phyloP scores from a whole-genome alignment of 2,113 vertebrate genomes.

The Crocuta crocuta region DNA sequence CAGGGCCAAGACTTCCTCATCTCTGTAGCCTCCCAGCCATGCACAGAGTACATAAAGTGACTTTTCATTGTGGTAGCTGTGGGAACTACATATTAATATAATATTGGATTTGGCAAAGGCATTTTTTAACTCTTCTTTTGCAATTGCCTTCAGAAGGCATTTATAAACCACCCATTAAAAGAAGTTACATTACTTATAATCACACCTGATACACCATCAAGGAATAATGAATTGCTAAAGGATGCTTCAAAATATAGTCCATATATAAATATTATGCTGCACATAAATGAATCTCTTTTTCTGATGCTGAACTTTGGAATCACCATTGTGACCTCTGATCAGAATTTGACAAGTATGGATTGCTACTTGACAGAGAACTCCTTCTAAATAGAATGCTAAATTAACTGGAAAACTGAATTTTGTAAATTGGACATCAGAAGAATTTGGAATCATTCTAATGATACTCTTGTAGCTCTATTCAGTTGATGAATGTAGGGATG shows the following conservation, averaged over 20 bases:
- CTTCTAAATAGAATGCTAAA: slow-evolving; percentile 38
- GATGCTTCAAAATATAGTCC: not conserved
- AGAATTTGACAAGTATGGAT: not conserved
- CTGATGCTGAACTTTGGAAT: not conserved
- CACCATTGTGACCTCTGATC: not conserved
- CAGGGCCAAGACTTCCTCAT: not conserved
- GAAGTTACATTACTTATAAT: not conserved
- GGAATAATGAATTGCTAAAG: not conserved
- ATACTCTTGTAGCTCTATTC: not conserved
- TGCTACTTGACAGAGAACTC: not conserved
- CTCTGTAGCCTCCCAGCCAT: not conserved
- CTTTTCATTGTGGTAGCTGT: not conserved
- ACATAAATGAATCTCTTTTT: not conserved
- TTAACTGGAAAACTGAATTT: not conserved
- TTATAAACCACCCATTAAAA: not conserved
- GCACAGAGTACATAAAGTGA: not conserved
- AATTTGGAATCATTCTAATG: not conserved
- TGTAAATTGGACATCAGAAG: not conserved
- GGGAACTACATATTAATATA: not conserved
- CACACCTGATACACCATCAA: not conserved
- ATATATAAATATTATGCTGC: not conserved
- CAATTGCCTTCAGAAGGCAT: not conserved
- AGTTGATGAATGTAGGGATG: not conserved
- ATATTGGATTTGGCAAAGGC: not conserved
- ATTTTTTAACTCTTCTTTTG: not conserved